A percentile compares a stretch with the other conserved stretches of the same genome.
Evolutionary conservation across 2,113 vertebrate genomes (phyloP).

Genomic region (Engraulis encrasicolus): DNA sequence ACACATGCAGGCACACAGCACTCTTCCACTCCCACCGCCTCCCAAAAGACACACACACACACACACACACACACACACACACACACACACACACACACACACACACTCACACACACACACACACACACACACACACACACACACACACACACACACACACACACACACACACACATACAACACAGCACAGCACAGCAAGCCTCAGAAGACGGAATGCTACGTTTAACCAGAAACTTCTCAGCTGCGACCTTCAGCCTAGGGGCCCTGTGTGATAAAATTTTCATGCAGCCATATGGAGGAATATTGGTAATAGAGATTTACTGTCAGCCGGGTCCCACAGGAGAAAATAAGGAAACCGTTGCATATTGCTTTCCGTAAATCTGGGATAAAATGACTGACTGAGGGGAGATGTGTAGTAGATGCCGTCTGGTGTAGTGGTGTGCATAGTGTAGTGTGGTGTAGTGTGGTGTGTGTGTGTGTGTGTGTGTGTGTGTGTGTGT

Average conservation of each 20-base stretch:
- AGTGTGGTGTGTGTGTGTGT: too few relatives aligned
- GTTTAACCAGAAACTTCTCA: slow-evolving; percentile 88
- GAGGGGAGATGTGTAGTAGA: slow-evolving; percentile 83
- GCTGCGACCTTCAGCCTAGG: slow-evolving; percentile 91
- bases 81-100: slow-evolving; percentile 37
- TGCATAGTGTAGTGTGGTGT: too few relatives aligned
- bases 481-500: too few relatives aligned
- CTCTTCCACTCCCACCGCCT: neutral
- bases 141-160: neutral
- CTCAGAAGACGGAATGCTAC: slow-evolving; percentile 68
- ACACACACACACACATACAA: neutral
- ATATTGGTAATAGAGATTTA: slow-evolving; percentile 98
- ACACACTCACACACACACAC: slow-evolving; percentile 1
- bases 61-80: neutral
- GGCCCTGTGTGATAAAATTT: slow-evolving; percentile 95
- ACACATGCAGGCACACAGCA: slow-evolving; percentile 34
- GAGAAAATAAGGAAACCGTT: slow-evolving; percentile 92
- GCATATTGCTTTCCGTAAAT: slow-evolving; percentile 93
- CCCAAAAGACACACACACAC: neutral
- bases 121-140: neutral
- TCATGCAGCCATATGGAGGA: slow-evolving; percentile 98
- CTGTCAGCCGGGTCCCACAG: slow-evolving; percentile 88
- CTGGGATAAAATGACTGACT: slow-evolving; percentile 80
- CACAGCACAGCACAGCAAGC: slow-evolving; percentile 32
- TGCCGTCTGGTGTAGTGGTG: too few relatives aligned